These are phyloP conservation scores for Lacanobia oleracea DNA, from an alignment of 2,888 invertebrate species.

Conservation along the genomic window DNA sequence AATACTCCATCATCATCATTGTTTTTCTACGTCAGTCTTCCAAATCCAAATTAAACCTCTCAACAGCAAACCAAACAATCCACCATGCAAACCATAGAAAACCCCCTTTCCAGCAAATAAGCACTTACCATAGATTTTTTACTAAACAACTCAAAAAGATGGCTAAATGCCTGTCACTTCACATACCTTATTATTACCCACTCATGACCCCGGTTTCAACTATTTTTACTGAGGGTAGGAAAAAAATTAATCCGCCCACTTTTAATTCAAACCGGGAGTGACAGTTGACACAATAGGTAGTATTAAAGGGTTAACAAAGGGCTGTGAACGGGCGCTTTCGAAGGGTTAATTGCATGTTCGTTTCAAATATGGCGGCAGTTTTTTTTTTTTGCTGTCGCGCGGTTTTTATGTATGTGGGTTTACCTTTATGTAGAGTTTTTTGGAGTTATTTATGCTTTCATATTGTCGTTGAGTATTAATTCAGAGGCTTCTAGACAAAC, in stretches of 20 bases:
- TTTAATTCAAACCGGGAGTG: slow-evolving; percentile 85
- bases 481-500: too few relatives aligned
- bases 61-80: slow-evolving; percentile 34
- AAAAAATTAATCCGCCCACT: slow-evolving; percentile 84
- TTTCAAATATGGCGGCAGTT: slow-evolving; percentile 75
- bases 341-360: slow-evolving; percentile 87
- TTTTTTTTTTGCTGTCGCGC: slow-evolving; percentile 59
- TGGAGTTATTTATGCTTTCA: too few relatives aligned
- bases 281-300: slow-evolving; percentile 88
- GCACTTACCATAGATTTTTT: slow-evolving; percentile 41
- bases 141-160: slow-evolving; percentile 71
- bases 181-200: slow-evolving; percentile 82
- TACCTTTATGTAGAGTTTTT: slow-evolving; percentile 8
- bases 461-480: too few relatives aligned
- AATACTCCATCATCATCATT: not conserved
- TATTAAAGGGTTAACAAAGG: slow-evolving; percentile 87
- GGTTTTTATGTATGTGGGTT: slow-evolving; percentile 28
- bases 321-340: slow-evolving; percentile 82
- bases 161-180: slow-evolving; percentile 83
- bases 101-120: slow-evolving; percentile 50
- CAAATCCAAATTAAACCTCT: slow-evolving; percentile 21
- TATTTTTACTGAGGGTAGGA: slow-evolving; percentile 74
- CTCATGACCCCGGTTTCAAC: slow-evolving; percentile 79
- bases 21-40: not conserved
- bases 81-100: slow-evolving; percentile 45